Percentiles rank a stretch among this genome's conserved stretches.
phyloP scores from a whole-genome alignment of 2,113 vertebrate genomes.

The Epinephelus moara region DNA sequence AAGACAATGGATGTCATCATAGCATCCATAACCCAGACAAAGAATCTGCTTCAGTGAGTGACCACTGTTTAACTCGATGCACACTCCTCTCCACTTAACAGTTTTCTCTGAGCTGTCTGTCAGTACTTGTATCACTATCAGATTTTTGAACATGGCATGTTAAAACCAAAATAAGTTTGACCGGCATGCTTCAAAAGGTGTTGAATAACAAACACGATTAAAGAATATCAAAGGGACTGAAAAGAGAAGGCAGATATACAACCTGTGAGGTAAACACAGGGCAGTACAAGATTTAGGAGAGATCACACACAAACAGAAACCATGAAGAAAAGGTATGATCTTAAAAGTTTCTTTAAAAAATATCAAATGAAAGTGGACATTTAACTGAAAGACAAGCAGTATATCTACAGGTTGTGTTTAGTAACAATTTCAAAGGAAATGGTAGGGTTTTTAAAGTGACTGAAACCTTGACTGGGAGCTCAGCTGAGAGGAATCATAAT shows the following conservation, averaged over 20 bases:
- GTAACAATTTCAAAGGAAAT: background rate
- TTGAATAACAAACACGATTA: background rate
- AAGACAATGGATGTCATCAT: background rate
- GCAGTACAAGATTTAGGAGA: background rate
- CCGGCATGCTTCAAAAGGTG: background rate
- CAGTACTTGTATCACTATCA: background rate
- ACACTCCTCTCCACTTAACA: background rate
- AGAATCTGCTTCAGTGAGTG: background rate
- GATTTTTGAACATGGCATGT: background rate
- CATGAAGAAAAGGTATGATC: background rate
- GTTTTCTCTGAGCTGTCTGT: background rate
- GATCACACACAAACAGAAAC: background rate
- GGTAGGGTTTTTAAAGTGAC: background rate
- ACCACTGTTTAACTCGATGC: background rate
- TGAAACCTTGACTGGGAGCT: background rate
- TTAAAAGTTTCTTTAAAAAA: background rate
- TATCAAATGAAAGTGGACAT: background rate
- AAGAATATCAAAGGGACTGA: slow-evolving; percentile 8
- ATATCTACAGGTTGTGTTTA: background rate
- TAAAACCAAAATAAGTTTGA: background rate
- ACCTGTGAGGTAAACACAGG: slow-evolving; percentile 6
- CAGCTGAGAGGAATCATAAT: background rate
- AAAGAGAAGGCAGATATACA: background rate
- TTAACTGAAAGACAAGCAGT: background rate
- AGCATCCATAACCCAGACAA: background rate